phyloP scores from a whole-genome alignment of 2,113 vertebrate species.

The Gallinago media region DNA sequence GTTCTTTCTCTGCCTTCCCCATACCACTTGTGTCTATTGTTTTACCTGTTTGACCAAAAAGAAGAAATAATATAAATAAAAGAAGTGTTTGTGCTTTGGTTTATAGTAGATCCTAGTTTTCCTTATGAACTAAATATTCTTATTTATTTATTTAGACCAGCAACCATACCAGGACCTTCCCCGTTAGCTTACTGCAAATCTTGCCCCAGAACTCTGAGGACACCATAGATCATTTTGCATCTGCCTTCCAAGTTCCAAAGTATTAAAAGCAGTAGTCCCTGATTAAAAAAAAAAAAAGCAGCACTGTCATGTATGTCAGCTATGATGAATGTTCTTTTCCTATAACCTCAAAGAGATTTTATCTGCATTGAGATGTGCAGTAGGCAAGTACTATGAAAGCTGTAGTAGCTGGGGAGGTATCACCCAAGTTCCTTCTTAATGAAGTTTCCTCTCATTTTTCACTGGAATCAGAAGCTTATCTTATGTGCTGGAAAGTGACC shows the following conservation, averaged over 20 bases:
- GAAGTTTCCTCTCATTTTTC: neutral
- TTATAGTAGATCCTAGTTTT: neutral
- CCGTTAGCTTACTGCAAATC: neutral
- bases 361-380: neutral
- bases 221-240: neutral
- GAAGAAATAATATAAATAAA: neutral
- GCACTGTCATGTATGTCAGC: neutral
- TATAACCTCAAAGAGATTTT: neutral
- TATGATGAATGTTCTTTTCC: neutral
- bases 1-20: neutral
- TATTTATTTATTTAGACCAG: neutral
- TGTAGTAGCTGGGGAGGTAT: neutral
- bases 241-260: neutral
- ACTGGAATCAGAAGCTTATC: neutral
- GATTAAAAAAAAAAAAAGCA: neutral
- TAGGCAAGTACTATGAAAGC: neutral
- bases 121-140: neutral
- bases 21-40: neutral
- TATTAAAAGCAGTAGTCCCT: neutral
- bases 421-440: neutral
- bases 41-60: neutral
- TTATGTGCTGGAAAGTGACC: neutral
- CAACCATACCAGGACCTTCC: neutral
- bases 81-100: neutral
- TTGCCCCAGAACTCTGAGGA: neutral